A percentile compares a stretch with the other conserved stretches of the same genome.
These are phyloP conservation scores for Aplodontia rufa DNA, from an alignment of 2,113 vertebrate genomes.

Conservation along the genomic window DNA sequence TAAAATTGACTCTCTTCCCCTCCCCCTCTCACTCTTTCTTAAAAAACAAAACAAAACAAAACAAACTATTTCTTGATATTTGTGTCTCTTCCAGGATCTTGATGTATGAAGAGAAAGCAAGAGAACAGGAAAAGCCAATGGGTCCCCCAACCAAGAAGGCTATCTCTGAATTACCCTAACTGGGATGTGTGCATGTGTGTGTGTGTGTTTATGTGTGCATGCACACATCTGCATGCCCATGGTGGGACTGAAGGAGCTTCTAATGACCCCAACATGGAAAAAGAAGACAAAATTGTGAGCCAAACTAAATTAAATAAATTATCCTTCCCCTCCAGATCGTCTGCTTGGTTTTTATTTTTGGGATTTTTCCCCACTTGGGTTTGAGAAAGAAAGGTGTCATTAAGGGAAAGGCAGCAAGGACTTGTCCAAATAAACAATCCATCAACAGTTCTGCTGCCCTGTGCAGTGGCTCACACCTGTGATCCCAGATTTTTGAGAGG, in stretches of 20 bases:
- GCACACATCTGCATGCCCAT: rapidly evolving
- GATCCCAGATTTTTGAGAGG: no score
- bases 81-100: constrained; percentile 84
- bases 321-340: neutral
- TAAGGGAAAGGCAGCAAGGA: neutral
- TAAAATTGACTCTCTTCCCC: no score
- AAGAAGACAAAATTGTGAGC: constrained; percentile 24
- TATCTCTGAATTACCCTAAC: constrained; percentile 86
- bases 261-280: neutral
- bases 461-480: no score
- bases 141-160: constrained; percentile 85
- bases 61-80: no score
- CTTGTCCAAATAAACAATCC: neutral
- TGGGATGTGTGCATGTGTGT: neutral
- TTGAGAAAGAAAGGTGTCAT: neutral
- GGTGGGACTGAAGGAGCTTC: neutral
- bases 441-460: neutral
- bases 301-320: constrained; percentile 62
- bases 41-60: no score
- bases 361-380: neutral
- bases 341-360: neutral
- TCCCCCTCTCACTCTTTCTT: no score
- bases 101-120: constrained; percentile 89
- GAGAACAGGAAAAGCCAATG: constrained; percentile 81
- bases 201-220: neutral